These are phyloP conservation scores for Orthonevra nobilis DNA, from an alignment of 2,888 invertebrate species.

Conservation along the genomic window DNA sequence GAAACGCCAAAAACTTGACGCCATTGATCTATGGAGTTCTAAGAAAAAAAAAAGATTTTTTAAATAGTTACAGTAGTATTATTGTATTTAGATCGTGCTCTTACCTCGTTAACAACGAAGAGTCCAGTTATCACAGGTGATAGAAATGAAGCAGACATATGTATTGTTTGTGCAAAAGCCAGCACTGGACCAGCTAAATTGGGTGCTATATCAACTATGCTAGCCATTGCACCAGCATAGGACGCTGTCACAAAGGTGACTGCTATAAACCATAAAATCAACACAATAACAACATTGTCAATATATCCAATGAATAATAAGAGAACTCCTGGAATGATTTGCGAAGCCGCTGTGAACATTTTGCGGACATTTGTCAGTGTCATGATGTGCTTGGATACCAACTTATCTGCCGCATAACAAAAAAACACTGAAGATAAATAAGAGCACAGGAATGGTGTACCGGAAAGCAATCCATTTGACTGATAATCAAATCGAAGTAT, in stretches of 20 bases:
- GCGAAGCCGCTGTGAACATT: constrained; percentile 85
- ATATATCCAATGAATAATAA: constrained; percentile 84
- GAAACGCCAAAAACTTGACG: constrained; percentile 84
- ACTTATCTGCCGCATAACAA: constrained; percentile 85
- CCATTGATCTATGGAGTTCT: constrained; percentile 82
- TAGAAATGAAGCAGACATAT: constrained; percentile 87
- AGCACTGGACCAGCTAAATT: constrained; percentile 87
- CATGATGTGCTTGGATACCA: constrained; percentile 83
- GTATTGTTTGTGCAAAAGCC: constrained; percentile 88
- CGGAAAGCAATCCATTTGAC: constrained; percentile 85
- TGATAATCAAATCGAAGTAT: constrained; percentile 86
- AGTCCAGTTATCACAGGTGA: constrained; percentile 85
- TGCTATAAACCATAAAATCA: constrained; percentile 85
- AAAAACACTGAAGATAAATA: constrained; percentile 86
- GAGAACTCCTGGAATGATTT: constrained; percentile 85
- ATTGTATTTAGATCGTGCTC: neutral
- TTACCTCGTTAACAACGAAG: constrained; percentile 83
- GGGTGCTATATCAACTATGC: constrained; percentile 89
- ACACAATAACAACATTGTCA: constrained; percentile 82
- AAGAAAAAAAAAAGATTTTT: constrained; percentile 1
- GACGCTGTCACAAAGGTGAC: constrained; percentile 87
- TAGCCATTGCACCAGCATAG: constrained; percentile 88
- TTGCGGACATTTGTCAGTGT: constrained; percentile 85
- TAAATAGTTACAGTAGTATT: neutral
- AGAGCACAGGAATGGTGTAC: constrained; percentile 86